phyloP scores from a whole-genome alignment of 2,113 vertebrate genomes.

The Odontesthes bonariensis region DNA sequence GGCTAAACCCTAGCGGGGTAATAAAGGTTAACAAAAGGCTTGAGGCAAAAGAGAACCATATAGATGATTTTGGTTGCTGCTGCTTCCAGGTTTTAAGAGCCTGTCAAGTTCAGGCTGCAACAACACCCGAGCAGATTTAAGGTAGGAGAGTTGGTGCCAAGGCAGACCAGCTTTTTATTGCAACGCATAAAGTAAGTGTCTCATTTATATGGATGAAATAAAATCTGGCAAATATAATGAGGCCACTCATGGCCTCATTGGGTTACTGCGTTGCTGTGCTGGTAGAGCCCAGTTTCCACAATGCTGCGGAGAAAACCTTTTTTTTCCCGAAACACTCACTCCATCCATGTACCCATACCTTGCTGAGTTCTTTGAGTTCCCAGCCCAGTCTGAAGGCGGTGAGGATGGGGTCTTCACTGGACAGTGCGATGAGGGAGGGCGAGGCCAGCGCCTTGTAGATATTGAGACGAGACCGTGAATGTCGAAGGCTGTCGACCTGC shows the following conservation, averaged over 20 bases:
- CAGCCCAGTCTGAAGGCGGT: conserved; percentile 96
- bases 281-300: neutral
- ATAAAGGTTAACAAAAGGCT: neutral
- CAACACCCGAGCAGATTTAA: neutral
- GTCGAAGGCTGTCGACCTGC: conserved; percentile 93
- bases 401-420: conserved; percentile 89
- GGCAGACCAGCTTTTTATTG: neutral
- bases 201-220: conserved; percentile 4
- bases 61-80: neutral
- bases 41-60: neutral
- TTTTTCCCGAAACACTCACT: too few species aligned
- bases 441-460: conserved; percentile 98
- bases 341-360: conserved; percentile 71
- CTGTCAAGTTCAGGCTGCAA: conserved; percentile 1
- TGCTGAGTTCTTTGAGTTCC: conserved; percentile 98
- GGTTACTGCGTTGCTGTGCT: too few species aligned
- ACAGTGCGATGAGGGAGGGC: conserved; percentile 95
- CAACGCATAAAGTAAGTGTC: neutral
- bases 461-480: conserved; percentile 94
- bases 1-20: neutral
- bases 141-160: neutral
- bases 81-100: neutral
- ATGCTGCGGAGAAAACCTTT: too few species aligned
- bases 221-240: neutral
- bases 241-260: neutral